A percentile compares a stretch with the other conserved stretches of the same genome.
These are phyloP conservation scores for Scaptomyza graminum DNA, from an alignment of 1,140 invertebrate genomes.

Conservation along the genomic window DNA sequence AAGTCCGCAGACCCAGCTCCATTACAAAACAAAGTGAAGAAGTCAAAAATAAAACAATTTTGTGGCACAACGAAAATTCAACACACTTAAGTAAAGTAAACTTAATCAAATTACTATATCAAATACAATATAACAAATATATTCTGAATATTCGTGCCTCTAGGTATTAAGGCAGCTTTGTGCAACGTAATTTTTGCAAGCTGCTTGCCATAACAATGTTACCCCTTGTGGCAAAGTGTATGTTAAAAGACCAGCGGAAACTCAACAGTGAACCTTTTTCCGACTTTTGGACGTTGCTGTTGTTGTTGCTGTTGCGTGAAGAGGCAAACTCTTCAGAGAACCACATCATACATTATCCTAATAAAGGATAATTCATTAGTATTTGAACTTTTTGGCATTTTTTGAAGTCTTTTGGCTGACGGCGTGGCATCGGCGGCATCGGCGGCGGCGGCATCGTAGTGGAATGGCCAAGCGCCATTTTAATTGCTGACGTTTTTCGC, in stretches of 20 bases:
- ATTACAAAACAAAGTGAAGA: conserved; percentile 51
- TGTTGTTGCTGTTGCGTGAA: conserved; percentile 38
- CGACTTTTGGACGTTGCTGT: conserved; percentile 47
- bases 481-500: conserved; percentile 58
- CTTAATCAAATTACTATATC: not conserved
- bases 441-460: too few species aligned
- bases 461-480: conserved; percentile 62
- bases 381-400: conserved; percentile 83
- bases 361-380: conserved; percentile 84
- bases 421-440: not conserved
- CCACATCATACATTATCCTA: conserved; percentile 84
- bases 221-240: conserved; percentile 13
- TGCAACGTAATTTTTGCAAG: not conserved
- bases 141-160: too few species aligned
- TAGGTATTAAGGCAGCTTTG: too few species aligned
- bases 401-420: conserved; percentile 78
- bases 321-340: conserved; percentile 72
- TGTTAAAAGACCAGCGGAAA: conserved; percentile 35
- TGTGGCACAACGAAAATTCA: conserved; percentile 23
- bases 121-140: too few species aligned
- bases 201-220: not conserved
- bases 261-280: conserved; percentile 65
- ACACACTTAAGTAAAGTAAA: conserved; percentile 19
- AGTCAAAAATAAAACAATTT: not conserved
- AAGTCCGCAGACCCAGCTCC: conserved; percentile 33